phyloP scores from a whole-genome alignment of 2,113 vertebrate genomes.

The Macrotus californicus region DNA sequence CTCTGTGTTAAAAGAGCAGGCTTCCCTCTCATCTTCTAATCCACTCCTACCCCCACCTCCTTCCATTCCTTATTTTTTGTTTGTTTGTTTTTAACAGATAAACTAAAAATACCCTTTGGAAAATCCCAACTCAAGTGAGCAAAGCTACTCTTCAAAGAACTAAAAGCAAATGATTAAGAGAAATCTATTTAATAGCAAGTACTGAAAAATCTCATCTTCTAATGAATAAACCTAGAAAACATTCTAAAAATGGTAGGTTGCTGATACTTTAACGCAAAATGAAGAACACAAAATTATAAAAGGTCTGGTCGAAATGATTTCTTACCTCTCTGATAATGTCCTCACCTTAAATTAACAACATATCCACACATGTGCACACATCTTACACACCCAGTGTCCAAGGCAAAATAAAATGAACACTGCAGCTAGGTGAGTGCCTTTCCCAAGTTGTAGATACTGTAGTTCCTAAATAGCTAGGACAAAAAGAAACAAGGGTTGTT shows the following conservation, averaged over 20 bases:
- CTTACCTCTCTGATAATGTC: background rate
- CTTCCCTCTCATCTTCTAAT: background rate
- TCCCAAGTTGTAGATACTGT: background rate
- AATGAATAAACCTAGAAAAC: background rate
- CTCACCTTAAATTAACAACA: background rate
- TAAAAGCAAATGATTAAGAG: background rate
- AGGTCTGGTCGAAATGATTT: conserved; percentile 11
- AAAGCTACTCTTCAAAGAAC: background rate
- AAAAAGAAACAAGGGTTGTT: background rate
- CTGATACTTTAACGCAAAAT: background rate
- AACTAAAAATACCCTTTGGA: background rate
- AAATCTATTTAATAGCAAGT: background rate
- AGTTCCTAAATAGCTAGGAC: background rate
- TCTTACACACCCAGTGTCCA: conserved; percentile 30
- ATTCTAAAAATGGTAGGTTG: background rate
- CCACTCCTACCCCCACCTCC: fast-evolving
- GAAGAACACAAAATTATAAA: conserved; percentile 1
- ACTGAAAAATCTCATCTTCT: background rate
- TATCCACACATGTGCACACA: too few relatives aligned
- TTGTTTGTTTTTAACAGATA: background rate
- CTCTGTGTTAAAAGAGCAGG: background rate
- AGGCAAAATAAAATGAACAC: conserved; percentile 25
- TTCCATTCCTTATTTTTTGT: background rate
- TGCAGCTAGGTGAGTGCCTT: background rate
- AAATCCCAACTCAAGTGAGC: background rate